Percentiles rank a stretch among this genome's conserved stretches.
phyloP scores from a whole-genome alignment of 1,140 invertebrate species.

The Platorchestia sp. region DNA sequence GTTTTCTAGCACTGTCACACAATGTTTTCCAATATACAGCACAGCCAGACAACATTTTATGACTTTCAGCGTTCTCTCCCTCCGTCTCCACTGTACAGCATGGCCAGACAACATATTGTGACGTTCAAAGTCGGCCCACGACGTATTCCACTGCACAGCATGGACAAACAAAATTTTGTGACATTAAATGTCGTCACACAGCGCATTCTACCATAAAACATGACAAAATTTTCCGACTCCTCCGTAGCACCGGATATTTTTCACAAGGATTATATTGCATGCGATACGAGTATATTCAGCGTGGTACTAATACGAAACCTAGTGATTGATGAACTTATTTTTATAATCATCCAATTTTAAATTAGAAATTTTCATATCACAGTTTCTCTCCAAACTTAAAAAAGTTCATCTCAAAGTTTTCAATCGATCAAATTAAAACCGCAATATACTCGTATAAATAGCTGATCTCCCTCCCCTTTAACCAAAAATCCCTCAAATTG shows the following conservation, averaged over 20 bases:
- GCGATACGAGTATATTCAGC: background rate
- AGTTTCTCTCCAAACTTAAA: background rate
- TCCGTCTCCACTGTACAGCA: too few species aligned
- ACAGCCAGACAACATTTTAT: too few species aligned
- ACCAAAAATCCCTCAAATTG: background rate
- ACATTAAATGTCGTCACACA: background rate
- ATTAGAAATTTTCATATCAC: background rate
- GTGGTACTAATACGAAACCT: background rate
- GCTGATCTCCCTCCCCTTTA: background rate
- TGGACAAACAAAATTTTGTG: background rate
- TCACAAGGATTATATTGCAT: background rate
- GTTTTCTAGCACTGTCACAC: too few species aligned
- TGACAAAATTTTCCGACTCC: too few species aligned
- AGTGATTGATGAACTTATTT: background rate
- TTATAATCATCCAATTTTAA: background rate
- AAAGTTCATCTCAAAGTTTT: background rate
- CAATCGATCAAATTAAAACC: background rate
- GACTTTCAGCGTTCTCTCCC: too few species aligned
- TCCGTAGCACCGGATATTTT: background rate
- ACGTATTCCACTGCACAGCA: too few species aligned
- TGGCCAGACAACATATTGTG: too few species aligned
- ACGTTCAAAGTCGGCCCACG: too few species aligned
- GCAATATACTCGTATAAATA: background rate
- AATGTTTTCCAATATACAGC: too few species aligned
- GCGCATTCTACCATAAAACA: background rate